Evolutionary conservation across 1,140 invertebrate genomes (phyloP), one percentile per base, ranked within the genome.

Genomic region (Diabrotica undecimpunctata): DNA sequence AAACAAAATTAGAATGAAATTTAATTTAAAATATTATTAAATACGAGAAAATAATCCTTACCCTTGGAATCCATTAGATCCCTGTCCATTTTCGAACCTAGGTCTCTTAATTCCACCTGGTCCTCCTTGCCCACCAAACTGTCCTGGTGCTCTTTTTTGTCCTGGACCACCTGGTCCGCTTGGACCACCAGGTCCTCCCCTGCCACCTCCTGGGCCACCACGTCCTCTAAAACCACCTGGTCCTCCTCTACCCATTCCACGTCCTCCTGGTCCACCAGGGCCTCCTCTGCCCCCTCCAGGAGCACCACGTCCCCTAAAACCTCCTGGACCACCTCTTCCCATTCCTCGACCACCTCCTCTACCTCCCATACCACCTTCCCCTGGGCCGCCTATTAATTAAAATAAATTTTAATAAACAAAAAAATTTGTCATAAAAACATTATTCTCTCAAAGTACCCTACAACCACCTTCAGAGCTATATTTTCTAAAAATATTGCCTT

Each of bases 321-420:
- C 68, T 35, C 69, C 69, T 36, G 66, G 66, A 46, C 69, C 69
- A n/a, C 69, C 66, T 36, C 66, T 53, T 13, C 69, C 69, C 66
- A 68, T 66, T 13, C 68, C 58, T 5, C 59, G 67, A 53, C 71
- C 71, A 8, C 71, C 61, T 9, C 67, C 65, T 6, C 70, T 55
- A 9, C 62, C 51, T 7, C 62, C 54, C 7, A 55, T 62, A 54
- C 61, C 61, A 61, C 62, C 68, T 53, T 65, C 65, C 3, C 55
- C 63, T 35, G 63, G 63, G 11, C 68, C 66, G 6, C 41, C 41
- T 46, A 46, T 46, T 2, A 46, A 46, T 10, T 10, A 46, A 8
- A 46, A 46, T 46, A 46, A 46, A 10, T 46, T 46, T 46, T 46
- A 25, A 25, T 25, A 25, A 25, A 25, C 25, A 25, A 25, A 25